Percentiles rank a stretch among this genome's conserved stretches.
phyloP scores from a whole-genome alignment of 2,113 vertebrate genomes.

The Gila orcuttii region DNA sequence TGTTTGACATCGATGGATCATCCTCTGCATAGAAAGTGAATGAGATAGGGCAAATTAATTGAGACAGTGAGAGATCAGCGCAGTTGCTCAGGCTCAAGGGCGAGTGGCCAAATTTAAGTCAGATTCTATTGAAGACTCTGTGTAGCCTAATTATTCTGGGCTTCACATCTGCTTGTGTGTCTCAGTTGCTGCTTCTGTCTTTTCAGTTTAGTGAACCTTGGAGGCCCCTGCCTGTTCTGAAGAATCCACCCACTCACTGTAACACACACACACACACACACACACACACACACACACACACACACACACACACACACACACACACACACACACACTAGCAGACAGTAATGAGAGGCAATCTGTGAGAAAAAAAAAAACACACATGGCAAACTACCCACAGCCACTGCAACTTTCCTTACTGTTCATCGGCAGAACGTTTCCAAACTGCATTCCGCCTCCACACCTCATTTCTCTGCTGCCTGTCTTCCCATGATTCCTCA shows the following conservation, averaged over 20 bases:
- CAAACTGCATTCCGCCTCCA: constrained; percentile 73
- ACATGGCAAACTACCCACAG: constrained; percentile 59
- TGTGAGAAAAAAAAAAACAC: constrained; percentile 46
- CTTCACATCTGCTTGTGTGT: constrained; percentile 57
- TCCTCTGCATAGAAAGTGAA: constrained; percentile 40
- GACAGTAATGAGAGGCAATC: constrained; percentile 49
- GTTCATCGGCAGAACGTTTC: constrained; percentile 65
- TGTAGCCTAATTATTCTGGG: constrained; percentile 53
- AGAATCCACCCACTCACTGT: constrained; percentile 55
- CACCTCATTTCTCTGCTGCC: constrained; percentile 70
- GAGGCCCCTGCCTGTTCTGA: constrained; percentile 49
- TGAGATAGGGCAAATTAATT: constrained; percentile 52
- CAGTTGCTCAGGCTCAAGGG: constrained; percentile 44
- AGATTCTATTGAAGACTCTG: constrained; percentile 38
- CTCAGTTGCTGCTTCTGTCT: constrained; percentile 41
- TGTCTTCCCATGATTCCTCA: constrained; percentile 55
- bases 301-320: too few species aligned
- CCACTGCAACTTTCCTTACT: constrained; percentile 60
- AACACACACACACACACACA: constrained; percentile 42
- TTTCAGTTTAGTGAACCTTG: constrained; percentile 60
- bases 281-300: constrained; percentile 18
- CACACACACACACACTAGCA: background rate
- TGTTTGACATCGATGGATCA: constrained; percentile 40
- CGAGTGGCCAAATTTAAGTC: constrained; percentile 48
- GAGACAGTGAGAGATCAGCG: constrained; percentile 46